Conservation (phyloP, 2,113 vertebrate species). For the Sinosuthora webbiana region DNA sequence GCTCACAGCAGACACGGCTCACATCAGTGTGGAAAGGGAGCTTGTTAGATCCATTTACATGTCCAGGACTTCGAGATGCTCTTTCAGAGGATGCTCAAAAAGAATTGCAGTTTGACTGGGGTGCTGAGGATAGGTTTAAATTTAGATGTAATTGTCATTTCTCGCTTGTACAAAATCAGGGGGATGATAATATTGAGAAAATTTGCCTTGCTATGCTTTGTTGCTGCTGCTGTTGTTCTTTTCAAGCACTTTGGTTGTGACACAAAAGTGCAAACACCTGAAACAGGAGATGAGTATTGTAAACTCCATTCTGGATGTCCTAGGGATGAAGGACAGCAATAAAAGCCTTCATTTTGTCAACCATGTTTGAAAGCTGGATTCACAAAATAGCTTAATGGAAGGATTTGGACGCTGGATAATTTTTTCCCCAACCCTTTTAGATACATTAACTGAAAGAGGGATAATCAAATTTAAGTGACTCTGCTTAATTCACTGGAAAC, state of each 20-base stretch:
- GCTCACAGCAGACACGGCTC: background rate
- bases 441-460: background rate
- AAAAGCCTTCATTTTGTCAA: background rate
- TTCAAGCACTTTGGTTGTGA: background rate
- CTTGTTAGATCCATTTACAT: background rate
- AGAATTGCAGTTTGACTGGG: background rate
- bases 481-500: slow-evolving; percentile 50
- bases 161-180: background rate
- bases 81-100: background rate
- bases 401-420: background rate
- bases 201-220: background rate
- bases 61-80: background rate
- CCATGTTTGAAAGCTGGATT: background rate
- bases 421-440: background rate
- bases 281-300: background rate
- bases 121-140: background rate
- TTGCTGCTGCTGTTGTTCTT: background rate
- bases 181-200: background rate
- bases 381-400: background rate
- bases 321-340: background rate
- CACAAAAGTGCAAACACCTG: background rate
- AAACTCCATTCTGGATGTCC: background rate
- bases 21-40: background rate
- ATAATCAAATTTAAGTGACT: slow-evolving; percentile 41
- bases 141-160: background rate